phyloP scores from a whole-genome alignment of 2,888 invertebrate species.

The Aphidoletes aphidimyza region DNA sequence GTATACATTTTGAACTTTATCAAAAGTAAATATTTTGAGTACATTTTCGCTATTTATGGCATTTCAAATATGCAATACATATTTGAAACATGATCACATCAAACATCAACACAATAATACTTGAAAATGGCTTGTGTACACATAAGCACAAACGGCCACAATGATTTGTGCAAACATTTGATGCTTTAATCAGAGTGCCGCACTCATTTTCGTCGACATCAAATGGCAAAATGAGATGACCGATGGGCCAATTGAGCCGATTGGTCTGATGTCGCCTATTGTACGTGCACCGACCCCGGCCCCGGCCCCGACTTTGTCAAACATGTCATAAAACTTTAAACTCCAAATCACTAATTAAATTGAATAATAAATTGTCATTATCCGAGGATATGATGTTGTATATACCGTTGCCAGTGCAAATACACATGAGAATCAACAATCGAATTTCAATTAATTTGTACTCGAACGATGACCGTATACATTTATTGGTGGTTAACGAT shows the following conservation, averaged over 20 bases:
- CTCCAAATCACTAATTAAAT: conserved; percentile 46
- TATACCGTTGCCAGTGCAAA: not conserved
- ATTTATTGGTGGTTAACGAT: conserved; percentile 33
- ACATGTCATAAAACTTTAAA: conserved; percentile 51
- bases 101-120: not conserved
- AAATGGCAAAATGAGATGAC: not conserved
- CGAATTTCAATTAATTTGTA: conserved; percentile 43
- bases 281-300: too few relatives aligned
- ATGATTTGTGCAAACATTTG: conserved; percentile 51
- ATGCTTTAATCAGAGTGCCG: conserved; percentile 1
- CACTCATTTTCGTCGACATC: not conserved
- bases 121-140: not conserved
- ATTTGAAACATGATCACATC: conserved; percentile 49
- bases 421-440: conserved; percentile 29
- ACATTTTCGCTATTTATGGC: conserved; percentile 38
- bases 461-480: not conserved
- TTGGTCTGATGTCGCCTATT: not conserved
- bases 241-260: not conserved
- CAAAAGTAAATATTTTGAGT: conserved; percentile 51
- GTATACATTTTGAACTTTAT: not conserved
- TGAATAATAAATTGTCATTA: conserved; percentile 51
- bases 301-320: not conserved
- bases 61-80: conserved; percentile 27
- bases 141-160: conserved; percentile 14
- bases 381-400: conserved; percentile 31